phyloP scores from a whole-genome alignment of 2,888 invertebrate genomes.

The Gerris lacustris region DNA sequence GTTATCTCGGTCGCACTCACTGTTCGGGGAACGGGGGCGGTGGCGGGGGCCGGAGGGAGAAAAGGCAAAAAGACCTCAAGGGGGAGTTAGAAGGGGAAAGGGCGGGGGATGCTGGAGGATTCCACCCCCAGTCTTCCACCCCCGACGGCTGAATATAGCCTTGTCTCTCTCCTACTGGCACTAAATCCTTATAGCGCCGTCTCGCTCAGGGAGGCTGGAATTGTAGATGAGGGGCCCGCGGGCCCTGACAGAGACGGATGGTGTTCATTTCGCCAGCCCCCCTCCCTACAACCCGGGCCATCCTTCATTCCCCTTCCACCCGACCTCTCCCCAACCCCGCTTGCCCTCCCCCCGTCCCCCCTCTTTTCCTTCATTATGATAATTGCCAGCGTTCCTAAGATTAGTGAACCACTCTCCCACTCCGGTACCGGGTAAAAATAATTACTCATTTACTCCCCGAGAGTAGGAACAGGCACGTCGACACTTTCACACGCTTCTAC shows the following conservation, averaged over 20 bases:
- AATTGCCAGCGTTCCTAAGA: slow-evolving; percentile 9
- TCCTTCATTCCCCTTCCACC: slow-evolving; percentile 3
- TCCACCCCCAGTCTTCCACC: slow-evolving; percentile 1
- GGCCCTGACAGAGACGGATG: slow-evolving; percentile 10
- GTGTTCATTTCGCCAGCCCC: slow-evolving; percentile 8
- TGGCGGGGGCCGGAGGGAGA: neutral
- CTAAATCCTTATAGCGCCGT: too few relatives aligned
- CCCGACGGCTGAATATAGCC: neutral
- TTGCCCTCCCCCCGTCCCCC: neutral
- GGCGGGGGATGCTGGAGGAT: neutral
- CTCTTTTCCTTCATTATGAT: slow-evolving; percentile 6
- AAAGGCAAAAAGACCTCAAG: too few relatives aligned
- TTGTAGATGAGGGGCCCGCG: slow-evolving; percentile 5
- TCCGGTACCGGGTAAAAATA: slow-evolving; percentile 4
- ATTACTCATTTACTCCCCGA: slow-evolving; percentile 4
- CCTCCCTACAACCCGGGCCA: neutral
- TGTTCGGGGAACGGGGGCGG: neutral
- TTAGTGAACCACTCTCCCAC: slow-evolving; percentile 1
- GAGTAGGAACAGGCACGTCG: neutral
- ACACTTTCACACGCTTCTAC: neutral
- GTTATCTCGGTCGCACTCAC: neutral
- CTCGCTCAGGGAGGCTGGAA: neutral
- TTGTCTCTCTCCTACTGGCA: too few relatives aligned
- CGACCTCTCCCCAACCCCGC: neutral
- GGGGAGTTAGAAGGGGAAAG: neutral